These are phyloP conservation scores for Ruditapes philippinarum DNA, from an alignment of 1,140 invertebrate species.

Conservation along the genomic window DNA sequence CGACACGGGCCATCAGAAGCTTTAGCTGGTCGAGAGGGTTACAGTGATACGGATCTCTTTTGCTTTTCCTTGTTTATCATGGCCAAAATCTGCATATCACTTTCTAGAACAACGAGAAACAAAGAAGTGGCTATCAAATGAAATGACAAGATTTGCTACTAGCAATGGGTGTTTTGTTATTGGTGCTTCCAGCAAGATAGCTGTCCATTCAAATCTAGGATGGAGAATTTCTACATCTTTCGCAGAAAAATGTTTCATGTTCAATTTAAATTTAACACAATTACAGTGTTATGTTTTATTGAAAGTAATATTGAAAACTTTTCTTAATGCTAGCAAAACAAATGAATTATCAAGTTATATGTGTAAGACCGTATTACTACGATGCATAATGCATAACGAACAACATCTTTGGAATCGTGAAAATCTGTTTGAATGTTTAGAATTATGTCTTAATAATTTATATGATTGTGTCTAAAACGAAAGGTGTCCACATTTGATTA, in stretches of 20 bases:
- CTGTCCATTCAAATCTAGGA: too few species aligned
- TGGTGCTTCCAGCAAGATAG: too few species aligned
- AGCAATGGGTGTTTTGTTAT: too few species aligned
- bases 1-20: too few species aligned
- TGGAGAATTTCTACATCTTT: conserved; percentile 9
- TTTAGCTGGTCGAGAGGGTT: too few species aligned
- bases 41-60: too few species aligned
- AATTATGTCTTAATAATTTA: neutral
- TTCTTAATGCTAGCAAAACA: too few species aligned
- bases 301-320: neutral
- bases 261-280: neutral
- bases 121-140: too few species aligned
- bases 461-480: neutral
- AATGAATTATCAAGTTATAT: neutral
- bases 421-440: neutral
- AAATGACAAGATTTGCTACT: too few species aligned
- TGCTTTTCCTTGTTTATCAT: too few species aligned
- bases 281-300: neutral
- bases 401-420: neutral
- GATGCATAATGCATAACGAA: neutral
- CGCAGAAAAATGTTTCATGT: neutral
- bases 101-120: too few species aligned
- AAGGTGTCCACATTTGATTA: neutral
- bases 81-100: too few species aligned
- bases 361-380: neutral